Evolutionary conservation across 2,113 vertebrate genomes (phyloP), one percentile per base, ranked within the genome.

Genomic region (Centrocercus urophasianus): DNA sequence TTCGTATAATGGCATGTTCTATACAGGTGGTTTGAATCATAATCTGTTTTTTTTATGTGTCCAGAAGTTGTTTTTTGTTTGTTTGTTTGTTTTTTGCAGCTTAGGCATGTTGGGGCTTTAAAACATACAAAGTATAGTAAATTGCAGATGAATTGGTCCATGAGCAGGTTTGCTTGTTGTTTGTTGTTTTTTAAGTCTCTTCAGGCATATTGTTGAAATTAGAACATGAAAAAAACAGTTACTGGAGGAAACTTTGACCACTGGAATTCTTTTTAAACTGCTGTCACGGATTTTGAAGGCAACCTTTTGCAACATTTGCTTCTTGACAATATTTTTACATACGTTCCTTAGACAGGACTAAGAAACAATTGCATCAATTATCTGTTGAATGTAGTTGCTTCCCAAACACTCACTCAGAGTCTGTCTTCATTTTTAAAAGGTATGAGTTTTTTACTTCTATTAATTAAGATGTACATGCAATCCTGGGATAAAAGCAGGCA

Each of bases 61-160:
- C 93, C 97, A 97, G 94, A 97, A 88, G 87, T 96, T 56, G 8
- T 24, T 12, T 97, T 97, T 97, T 97, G 97, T 94, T 95, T 96
- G 97, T 47, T 47, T 34, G 97, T 94, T 95, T 97, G 97, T 97
- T 97, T 94, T 95, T 96, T 97, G 79, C 93, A 96, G 93, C 88
- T 97, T 95, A 97, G 87, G 97, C 97, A 97, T 92, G 93, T 96
- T 93, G 95, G 96, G 95, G 80, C 87, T 97, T 96, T 97, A 94
- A 98, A 97, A 91, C 22, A 85, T 96, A 88, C 83, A 90, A 97
- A 96, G 96, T 97, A 97, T 91, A 98, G 97, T 96, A 98, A 98
- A 98, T 98, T 98, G 91, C 84, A 97, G 96, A 98, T 97, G 94
- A 98, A 98, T 97, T 97, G 97, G 93, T 98, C 97, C 89, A 52